Base-by-base conservation (phyloP, 2,888 invertebrate species). In the Furcula furcula region DNA sequence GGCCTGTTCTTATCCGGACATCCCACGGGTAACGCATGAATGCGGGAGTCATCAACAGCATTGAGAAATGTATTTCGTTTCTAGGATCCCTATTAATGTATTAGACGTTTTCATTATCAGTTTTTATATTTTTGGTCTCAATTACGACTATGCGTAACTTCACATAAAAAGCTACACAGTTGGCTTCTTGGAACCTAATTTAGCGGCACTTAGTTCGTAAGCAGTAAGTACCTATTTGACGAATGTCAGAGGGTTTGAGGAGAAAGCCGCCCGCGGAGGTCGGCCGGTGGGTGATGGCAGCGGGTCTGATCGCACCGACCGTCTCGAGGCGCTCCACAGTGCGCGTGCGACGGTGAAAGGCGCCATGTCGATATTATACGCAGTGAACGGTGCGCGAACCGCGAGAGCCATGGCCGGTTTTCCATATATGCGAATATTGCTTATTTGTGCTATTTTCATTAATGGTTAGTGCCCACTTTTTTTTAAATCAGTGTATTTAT, bases 261-360 rank as follows among this genome's bases (percentile, higher is more conserved):
- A 85, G 86, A 86, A 86, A 86, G 85, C 81, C 67, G 64, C 50
- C 61, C 37, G 55, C 59, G 74, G 78, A 79, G 80, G 81, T 77
- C 78, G 76, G 64, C 65, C 55, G 75, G 76, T 61, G 65, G 75
- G 76, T 61, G 65, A 60, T 57, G 55, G 64, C 54, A 53, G 51
- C 52, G 62, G 55, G 51, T 39, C 58, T 53, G 62, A 56, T 51
- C 53, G 57, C 59, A 35, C 29, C 38, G 36, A 11, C 10, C 16
- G 11, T 16, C 40, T 40, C 46, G 37, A 37, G 46, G 38, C 48
- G 50, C 31, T 40, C 32, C 30, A 55, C 83, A 88, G 87, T 88
- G 75, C 75, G 81, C 76, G 61, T 69, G 78, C 82, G 84, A 47
- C 79, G 73, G 87, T 87, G 87, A 88, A 87, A 85, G 87, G 88